A percentile compares a stretch with the other conserved stretches of the same genome.
Evolutionary conservation across 1,140 invertebrate species (phyloP).

Genomic region (Cotesia glomerata): DNA sequence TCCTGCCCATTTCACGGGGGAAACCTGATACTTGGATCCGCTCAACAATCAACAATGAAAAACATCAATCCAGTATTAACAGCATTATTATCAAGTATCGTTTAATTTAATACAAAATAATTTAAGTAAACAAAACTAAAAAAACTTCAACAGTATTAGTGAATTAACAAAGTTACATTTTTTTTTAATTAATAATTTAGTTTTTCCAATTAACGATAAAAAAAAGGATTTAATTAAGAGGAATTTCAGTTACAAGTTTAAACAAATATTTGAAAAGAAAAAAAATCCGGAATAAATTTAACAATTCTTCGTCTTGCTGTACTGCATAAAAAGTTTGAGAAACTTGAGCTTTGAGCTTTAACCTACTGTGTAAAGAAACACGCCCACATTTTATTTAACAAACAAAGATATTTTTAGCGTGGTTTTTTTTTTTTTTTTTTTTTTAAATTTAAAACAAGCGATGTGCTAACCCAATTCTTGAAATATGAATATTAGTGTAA

Average conservation of each 20-base stretch:
- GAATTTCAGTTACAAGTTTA: neutral
- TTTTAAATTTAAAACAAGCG: neutral
- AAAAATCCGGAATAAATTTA: neutral
- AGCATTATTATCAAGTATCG: conserved; percentile 16
- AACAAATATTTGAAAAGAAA: neutral
- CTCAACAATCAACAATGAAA: conserved; percentile 25
- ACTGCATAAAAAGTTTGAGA: too few species aligned
- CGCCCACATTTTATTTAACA: too few species aligned
- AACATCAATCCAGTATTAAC: conserved; percentile 14
- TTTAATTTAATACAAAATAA: neutral
- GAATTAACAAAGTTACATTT: conserved; percentile 7
- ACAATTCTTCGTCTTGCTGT: too few species aligned
- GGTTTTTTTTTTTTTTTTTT: too few species aligned
- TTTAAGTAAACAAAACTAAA: too few species aligned
- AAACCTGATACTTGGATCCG: conserved; percentile 29
- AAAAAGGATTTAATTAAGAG: too few species aligned
- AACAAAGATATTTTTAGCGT: too few species aligned
- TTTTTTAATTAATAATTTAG: neutral
- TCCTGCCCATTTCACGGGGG: conserved; percentile 18
- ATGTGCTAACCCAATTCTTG: too few species aligned
- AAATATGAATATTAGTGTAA: too few species aligned
- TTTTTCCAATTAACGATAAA: too few species aligned
- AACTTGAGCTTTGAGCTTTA: too few species aligned
- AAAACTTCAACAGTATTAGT: neutral
- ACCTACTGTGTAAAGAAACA: too few species aligned